Percentiles rank a stretch among this genome's conserved stretches.
Conservation (phyloP, 1,140 invertebrate genomes). For the Battus philenor region DNA sequence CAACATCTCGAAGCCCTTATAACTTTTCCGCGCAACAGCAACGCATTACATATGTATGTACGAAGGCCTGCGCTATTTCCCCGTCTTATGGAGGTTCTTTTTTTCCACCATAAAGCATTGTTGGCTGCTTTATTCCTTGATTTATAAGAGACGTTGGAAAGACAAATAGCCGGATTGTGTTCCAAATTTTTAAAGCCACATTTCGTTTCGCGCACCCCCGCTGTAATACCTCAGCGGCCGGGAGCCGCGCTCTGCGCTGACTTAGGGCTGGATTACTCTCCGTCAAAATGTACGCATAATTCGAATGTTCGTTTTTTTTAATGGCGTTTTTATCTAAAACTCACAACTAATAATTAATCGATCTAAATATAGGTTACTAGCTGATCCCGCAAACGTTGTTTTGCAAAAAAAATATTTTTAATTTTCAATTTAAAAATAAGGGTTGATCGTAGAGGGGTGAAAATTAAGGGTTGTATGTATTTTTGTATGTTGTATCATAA, state of each 20-base stretch:
- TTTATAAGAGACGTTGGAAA: constrained; percentile 77
- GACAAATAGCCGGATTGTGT: constrained; percentile 78
- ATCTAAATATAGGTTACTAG: too few species aligned
- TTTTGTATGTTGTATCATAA: too few species aligned
- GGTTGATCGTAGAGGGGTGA: too few species aligned
- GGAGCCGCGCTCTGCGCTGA: constrained; percentile 28
- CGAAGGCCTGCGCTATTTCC: constrained; percentile 67
- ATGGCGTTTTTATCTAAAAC: constrained; percentile 3
- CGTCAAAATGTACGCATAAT: constrained; percentile 10
- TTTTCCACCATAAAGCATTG: constrained; percentile 77
- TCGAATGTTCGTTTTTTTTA: constrained; percentile 2
- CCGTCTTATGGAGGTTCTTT: constrained; percentile 73
- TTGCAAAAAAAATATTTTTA: too few species aligned
- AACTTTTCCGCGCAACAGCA: constrained; percentile 53
- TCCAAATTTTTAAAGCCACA: constrained; percentile 78
- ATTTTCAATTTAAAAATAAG: too few species aligned
- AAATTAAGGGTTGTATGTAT: too few species aligned
- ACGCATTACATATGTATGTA: constrained; percentile 66
- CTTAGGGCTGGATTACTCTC: constrained; percentile 19
- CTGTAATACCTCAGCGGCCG: constrained; percentile 43
- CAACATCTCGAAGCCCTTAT: constrained; percentile 17
- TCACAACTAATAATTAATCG: too few species aligned
- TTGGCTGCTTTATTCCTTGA: constrained; percentile 78
- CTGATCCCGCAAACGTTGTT: too few species aligned
- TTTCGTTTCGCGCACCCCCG: constrained; percentile 71